Base-by-base conservation (phyloP, 2,797 vertebrate genomes). In the Microcaecilia unicolor region DNA sequence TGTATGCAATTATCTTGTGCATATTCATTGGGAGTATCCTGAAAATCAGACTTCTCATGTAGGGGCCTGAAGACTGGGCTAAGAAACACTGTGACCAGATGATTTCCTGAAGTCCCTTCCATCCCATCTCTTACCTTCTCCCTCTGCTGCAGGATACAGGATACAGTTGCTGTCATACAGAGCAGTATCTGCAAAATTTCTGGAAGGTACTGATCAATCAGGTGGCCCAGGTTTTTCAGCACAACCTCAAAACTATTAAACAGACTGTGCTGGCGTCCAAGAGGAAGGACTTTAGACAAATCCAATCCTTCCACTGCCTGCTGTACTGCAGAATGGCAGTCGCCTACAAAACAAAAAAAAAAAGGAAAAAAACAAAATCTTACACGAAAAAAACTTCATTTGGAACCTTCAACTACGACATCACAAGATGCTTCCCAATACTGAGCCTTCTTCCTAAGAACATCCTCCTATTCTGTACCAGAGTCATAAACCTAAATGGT, bases 211-310 rank as follows among this genome's bases (percentile, higher is more conserved):
- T 42, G 38, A 36, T 76, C 63, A 61, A 98, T 85, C 25, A 95
- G 79, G 44, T 97, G 90, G 19, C 92, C 91, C 51, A 99, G 81
- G 40, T 95, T 92, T 53, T 90, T 87, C 32, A 98, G 53, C 15
- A 97, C 87, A 25, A 89, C 61, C 4, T 86, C 85, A 4, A 98
- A 76, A 58, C 89, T 74, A 11, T 93, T 97, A 37, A 97, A 74
- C 48, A 99, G 69, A 32, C 88, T 85, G 10, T 98, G 96, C 61
- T 91, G 93, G 4, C 90, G 90, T n/a, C 95, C 94, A 52, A 99
- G 67, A 4, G 96, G 95, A 34, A 97, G 75, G 14, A 96, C 79
- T 21, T 80, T 76, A 4, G 78, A 75, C 24, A 81, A 47, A 42
- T 97, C 75, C 0, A 88, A 58, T 29, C 81, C 71, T 7, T 79